Evolutionary conservation across 1,140 invertebrate species (phyloP).

Genomic region (Aphis gossypii): DNA sequence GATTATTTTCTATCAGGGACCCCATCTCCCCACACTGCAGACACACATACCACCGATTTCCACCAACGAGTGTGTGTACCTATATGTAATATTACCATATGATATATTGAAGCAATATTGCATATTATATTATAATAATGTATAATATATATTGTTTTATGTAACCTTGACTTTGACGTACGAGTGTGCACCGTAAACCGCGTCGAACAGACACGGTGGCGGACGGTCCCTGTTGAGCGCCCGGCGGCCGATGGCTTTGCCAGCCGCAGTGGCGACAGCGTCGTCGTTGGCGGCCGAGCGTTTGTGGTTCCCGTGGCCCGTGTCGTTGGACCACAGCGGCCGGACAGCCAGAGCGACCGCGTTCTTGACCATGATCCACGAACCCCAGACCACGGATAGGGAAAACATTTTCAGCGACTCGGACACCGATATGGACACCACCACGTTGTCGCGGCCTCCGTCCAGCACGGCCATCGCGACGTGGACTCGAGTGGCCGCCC

Average conservation of each 20-base stretch:
- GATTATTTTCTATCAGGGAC: too few species aligned
- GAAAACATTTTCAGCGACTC: conserved; percentile 23
- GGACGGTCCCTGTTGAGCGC: not conserved
- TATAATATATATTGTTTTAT: not conserved
- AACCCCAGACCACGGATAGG: not conserved
- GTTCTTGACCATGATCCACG: conserved; percentile 35
- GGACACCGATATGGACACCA: conserved; percentile 27
- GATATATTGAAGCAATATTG: not conserved
- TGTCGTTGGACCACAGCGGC: not conserved
- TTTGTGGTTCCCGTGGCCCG: too few species aligned
- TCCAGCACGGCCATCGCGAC: conserved; percentile 14
- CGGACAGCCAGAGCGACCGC: not conserved
- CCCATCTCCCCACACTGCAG: too few species aligned
- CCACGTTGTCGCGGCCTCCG: conserved; percentile 11
- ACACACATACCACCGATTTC: too few species aligned
- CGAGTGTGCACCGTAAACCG: conserved; percentile 37
- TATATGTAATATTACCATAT: too few species aligned
- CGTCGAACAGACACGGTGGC: conserved; percentile 27
- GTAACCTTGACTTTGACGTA: conserved; percentile 52
- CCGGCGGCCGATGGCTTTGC: too few species aligned
- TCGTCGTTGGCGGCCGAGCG: not conserved
- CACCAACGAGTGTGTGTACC: not conserved
- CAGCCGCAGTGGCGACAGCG: too few species aligned
- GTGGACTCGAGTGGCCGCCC: not conserved
- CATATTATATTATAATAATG: not conserved